Percentiles rank a stretch among this genome's conserved stretches.
Evolutionary conservation across 1,140 invertebrate genomes (phyloP).

Genomic region (Dendroctonus ponderosae): DNA sequence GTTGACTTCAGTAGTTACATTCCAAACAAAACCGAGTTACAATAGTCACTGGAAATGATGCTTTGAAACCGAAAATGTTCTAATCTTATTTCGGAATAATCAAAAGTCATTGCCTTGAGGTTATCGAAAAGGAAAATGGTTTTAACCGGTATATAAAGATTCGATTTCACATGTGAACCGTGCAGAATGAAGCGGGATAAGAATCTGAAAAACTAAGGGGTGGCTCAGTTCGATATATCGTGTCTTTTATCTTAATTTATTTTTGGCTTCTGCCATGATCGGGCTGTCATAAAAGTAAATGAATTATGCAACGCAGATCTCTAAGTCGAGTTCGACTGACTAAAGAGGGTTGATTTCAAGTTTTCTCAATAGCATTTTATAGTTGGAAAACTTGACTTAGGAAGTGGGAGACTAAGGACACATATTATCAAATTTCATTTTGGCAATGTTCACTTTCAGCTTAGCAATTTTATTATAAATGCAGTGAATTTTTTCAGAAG

Average conservation of each 20-base stretch:
- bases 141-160: constrained; percentile 27
- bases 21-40: too few species aligned
- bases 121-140: constrained; percentile 20
- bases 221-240: constrained; percentile 26
- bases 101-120: constrained; percentile 18
- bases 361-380: too few species aligned
- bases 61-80: neutral
- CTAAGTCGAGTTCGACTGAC: neutral
- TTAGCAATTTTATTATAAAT: too few species aligned
- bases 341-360: too few species aligned
- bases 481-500: too few species aligned
- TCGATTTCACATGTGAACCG: constrained; percentile 28
- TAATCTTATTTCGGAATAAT: constrained; percentile 18
- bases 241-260: constrained; percentile 31
- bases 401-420: too few species aligned
- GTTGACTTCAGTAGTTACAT: too few species aligned
- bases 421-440: too few species aligned
- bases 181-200: constrained; percentile 21
- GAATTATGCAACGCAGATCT: constrained; percentile 13
- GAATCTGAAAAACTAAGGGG: constrained; percentile 31
- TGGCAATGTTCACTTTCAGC: too few species aligned
- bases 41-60: too few species aligned
- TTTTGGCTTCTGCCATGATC: constrained; percentile 30
- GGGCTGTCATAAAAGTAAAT: constrained; percentile 27
- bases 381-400: too few species aligned